Percentiles rank a stretch among this genome's conserved stretches.
Conservation (phyloP, 2,113 vertebrate species). For the Abramis brama region DNA sequence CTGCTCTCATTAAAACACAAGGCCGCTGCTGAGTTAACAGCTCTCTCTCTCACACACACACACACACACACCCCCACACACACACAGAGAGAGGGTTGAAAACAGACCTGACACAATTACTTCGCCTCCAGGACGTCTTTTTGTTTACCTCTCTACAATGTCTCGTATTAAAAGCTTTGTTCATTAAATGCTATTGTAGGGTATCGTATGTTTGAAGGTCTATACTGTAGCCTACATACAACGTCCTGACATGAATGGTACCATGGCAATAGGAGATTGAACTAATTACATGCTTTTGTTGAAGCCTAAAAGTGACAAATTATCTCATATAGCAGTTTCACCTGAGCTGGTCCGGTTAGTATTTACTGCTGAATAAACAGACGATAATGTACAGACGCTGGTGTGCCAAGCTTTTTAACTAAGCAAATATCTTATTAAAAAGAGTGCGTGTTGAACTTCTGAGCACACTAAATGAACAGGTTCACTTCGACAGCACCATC, state of each 20-base stretch:
- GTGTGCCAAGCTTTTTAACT: background rate
- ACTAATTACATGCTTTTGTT: constrained; percentile 78
- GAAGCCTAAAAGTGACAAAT: constrained; percentile 74
- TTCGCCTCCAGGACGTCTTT: constrained; percentile 37
- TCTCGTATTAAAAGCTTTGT: constrained; percentile 52
- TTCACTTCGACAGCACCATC: constrained; percentile 57
- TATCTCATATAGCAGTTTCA: constrained; percentile 69
- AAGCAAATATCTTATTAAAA: constrained; percentile 22
- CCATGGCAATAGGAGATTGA: constrained; percentile 57
- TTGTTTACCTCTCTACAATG: constrained; percentile 37
- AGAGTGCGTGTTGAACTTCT: constrained; percentile 60
- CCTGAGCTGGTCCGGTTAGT: constrained; percentile 64
- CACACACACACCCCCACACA: background rate
- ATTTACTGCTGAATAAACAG: constrained; percentile 71
- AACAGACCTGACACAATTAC: constrained; percentile 55
- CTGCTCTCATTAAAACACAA: constrained; percentile 52
- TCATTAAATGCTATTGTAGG: constrained; percentile 52
- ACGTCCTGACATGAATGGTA: constrained; percentile 51
- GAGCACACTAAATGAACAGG: constrained; percentile 69
- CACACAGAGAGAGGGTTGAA: constrained; percentile 29
- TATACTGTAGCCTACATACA: constrained; percentile 61
- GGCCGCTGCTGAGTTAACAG: constrained; percentile 7
- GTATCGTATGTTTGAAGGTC: constrained; percentile 60
- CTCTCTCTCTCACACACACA: constrained; percentile 2
- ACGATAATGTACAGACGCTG: background rate